Evolutionary conservation across 1,140 invertebrate species (phyloP).

Genomic region (Luehdorfia chinensis): DNA sequence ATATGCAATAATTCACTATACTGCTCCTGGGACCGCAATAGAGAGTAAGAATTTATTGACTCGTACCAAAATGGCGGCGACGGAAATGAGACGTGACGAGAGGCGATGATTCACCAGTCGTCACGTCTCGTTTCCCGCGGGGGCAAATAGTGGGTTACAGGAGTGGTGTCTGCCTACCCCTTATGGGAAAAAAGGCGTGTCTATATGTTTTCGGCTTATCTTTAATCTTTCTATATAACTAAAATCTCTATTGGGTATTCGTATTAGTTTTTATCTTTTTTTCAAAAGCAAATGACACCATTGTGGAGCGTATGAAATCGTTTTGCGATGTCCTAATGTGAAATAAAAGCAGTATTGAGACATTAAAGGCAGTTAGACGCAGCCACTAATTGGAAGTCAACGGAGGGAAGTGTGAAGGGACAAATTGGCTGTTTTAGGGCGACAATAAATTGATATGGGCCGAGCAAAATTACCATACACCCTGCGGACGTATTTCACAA

Average conservation of each 20-base stretch:
- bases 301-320: slow-evolving; percentile 35
- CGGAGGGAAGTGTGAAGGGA: slow-evolving; percentile 42
- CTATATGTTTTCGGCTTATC: too few relatives aligned
- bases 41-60: too few relatives aligned
- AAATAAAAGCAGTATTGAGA: slow-evolving; percentile 52
- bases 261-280: background rate
- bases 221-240: too few relatives aligned
- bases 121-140: too few relatives aligned
- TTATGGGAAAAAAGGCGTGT: too few relatives aligned
- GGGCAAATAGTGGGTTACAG: too few relatives aligned
- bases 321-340: slow-evolving; percentile 31
- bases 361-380: slow-evolving; percentile 52
- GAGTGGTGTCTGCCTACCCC: too few relatives aligned
- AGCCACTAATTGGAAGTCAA: slow-evolving; percentile 56
- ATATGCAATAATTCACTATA: too few relatives aligned
- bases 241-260: background rate
- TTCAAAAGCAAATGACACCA: background rate
- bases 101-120: too few relatives aligned
- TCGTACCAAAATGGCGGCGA: too few relatives aligned
- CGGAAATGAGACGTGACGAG: too few relatives aligned
- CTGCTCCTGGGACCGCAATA: too few relatives aligned
- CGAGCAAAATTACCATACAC: slow-evolving; percentile 53
- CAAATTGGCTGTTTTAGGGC: slow-evolving; percentile 63
- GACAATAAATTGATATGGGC: slow-evolving; percentile 67
- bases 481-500: slow-evolving; percentile 48